Percentiles rank a stretch among this genome's conserved stretches.
Conservation (phyloP, 2,113 vertebrate species). For the Mustelus asterias region DNA sequence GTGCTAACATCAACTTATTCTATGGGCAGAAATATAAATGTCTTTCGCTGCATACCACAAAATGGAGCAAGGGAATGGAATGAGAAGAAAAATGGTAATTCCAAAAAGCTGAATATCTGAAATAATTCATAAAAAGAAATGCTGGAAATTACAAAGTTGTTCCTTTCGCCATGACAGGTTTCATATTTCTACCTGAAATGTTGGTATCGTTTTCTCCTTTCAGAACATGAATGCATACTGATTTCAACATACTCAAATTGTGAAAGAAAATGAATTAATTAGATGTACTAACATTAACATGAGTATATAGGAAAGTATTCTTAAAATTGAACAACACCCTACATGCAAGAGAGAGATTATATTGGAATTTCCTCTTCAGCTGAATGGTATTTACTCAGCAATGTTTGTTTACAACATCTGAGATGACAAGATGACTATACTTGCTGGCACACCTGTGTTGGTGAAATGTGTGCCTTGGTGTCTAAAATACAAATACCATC, state of each 20-base stretch:
- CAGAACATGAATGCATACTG: not conserved
- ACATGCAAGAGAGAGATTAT: not conserved
- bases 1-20: not conserved
- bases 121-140: not conserved
- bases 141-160: not conserved
- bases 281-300: not conserved
- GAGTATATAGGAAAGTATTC: not conserved
- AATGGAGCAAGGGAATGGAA: not conserved
- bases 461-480: too few species aligned
- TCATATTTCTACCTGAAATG: not conserved
- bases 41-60: not conserved
- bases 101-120: not conserved
- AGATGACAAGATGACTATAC: not conserved
- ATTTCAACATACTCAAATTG: not conserved
- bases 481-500: not conserved
- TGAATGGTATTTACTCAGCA: not conserved
- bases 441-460: not conserved
- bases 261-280: not conserved
- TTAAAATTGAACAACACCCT: not conserved
- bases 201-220: not conserved
- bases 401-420: not conserved
- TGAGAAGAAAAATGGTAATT: not conserved
- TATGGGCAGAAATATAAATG: not conserved
- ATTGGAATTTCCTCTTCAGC: not conserved
- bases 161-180: not conserved